Evolutionary conservation across 2,113 vertebrate genomes (phyloP).

Genomic region (Aldabrachelys gigantea): DNA sequence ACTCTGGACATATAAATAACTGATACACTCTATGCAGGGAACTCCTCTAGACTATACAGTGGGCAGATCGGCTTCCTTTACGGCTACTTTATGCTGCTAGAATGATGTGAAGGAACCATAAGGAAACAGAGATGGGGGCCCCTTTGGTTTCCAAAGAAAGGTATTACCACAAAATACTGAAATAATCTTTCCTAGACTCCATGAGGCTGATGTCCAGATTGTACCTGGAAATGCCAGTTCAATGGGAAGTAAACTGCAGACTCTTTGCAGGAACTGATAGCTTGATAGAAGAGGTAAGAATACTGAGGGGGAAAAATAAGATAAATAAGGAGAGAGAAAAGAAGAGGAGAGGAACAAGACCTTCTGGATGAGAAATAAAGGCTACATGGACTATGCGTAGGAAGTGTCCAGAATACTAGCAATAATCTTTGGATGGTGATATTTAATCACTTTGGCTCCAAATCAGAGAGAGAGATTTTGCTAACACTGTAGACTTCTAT

Average conservation of each 20-base stretch:
- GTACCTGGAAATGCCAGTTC: not conserved
- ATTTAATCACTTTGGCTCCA: not conserved
- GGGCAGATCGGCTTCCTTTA: not conserved
- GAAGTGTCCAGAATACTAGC: not conserved
- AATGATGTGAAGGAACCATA: not conserved
- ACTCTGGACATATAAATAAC: not conserved
- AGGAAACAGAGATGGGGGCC: not conserved
- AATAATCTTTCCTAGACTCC: not conserved
- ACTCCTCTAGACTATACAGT: not conserved
- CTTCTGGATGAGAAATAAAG: not conserved
- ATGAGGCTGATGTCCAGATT: not conserved
- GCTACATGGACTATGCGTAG: too few species aligned
- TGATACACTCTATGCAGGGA: not conserved
- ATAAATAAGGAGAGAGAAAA: not conserved
- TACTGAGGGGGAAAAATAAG: not conserved
- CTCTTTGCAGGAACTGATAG: not conserved
- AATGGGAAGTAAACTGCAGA: not conserved
- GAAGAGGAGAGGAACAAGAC: not conserved
- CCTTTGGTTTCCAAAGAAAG: not conserved
- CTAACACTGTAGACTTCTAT: not conserved
- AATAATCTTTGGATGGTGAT: not conserved
- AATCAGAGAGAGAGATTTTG: not conserved
- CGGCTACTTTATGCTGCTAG: not conserved
- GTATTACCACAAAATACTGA: too few species aligned
- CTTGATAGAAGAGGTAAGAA: not conserved